Conservation (phyloP, 2,888 invertebrate genomes). For the Serrognathus titanus region DNA sequence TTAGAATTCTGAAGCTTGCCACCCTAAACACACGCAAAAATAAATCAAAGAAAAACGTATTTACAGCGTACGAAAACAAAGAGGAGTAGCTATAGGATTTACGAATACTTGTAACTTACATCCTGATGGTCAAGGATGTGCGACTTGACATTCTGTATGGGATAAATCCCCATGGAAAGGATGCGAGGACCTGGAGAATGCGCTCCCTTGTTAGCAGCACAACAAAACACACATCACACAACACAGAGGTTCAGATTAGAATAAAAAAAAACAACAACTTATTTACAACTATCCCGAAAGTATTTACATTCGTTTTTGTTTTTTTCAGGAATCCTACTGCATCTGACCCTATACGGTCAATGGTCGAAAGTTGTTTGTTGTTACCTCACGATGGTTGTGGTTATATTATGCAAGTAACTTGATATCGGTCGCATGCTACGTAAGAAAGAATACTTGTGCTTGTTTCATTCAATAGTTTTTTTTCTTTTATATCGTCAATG, state of each 20-base stretch:
- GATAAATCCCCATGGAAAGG: constrained; percentile 86
- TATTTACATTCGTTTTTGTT: background rate
- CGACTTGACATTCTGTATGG: constrained; percentile 84
- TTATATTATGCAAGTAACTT: background rate
- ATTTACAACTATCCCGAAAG: background rate
- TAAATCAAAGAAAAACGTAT: background rate
- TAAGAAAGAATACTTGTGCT: too few species aligned
- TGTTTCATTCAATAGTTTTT: too few species aligned
- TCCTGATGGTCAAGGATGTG: constrained; percentile 82
- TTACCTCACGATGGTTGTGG: background rate
- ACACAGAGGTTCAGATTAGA: background rate
- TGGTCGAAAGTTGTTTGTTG: background rate
- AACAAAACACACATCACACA: constrained; percentile 45
- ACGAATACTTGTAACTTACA: constrained; percentile 65
- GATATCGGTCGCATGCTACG: too few species aligned
- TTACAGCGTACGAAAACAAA: too few species aligned
- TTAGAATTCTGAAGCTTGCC: too few species aligned
- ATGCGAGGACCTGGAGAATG: constrained; percentile 90
- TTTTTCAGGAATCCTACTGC: background rate
- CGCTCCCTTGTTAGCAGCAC: constrained; percentile 74
- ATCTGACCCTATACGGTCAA: background rate
- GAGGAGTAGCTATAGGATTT: too few species aligned
- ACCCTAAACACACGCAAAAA: too few species aligned
- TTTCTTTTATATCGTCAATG: too few species aligned
- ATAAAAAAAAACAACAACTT: background rate